Conservation (phyloP, 2,113 vertebrate genomes). For the pig (Sus scrofa) region DNA sequence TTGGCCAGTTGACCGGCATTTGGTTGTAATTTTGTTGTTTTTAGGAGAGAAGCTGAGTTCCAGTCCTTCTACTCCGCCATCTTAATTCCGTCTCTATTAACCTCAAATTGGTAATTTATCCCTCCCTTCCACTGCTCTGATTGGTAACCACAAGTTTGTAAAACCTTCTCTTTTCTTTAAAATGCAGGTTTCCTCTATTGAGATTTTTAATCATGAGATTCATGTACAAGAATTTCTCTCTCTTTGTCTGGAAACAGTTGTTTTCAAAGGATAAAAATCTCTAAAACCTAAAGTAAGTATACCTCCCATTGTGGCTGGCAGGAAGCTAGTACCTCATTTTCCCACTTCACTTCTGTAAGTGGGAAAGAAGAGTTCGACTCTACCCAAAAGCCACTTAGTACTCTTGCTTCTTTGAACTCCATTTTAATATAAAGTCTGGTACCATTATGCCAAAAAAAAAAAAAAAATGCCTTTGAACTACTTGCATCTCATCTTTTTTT, state of each 20-base stretch:
- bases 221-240: not conserved
- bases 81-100: too few relatives aligned
- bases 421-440: constrained; percentile 16
- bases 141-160: too few relatives aligned
- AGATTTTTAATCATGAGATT: not conserved
- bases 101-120: too few relatives aligned
- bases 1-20: too few relatives aligned
- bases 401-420: not conserved
- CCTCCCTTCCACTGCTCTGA: too few relatives aligned
- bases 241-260: not conserved
- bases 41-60: too few relatives aligned
- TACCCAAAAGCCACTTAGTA: not conserved
- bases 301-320: not conserved
- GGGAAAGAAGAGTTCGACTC: not conserved
- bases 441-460: not conserved
- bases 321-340: not conserved
- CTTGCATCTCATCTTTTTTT: not conserved
- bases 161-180: too few relatives aligned
- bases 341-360: not conserved
- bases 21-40: too few relatives aligned
- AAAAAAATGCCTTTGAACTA: not conserved
- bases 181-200: not conserved
- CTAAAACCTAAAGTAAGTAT: not conserved
- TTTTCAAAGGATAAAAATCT: constrained; percentile 40
- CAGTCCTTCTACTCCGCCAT: too few relatives aligned